phyloP scores from a whole-genome alignment of 2,888 invertebrate genomes.

The Drosophila pseudotalamancana region DNA sequence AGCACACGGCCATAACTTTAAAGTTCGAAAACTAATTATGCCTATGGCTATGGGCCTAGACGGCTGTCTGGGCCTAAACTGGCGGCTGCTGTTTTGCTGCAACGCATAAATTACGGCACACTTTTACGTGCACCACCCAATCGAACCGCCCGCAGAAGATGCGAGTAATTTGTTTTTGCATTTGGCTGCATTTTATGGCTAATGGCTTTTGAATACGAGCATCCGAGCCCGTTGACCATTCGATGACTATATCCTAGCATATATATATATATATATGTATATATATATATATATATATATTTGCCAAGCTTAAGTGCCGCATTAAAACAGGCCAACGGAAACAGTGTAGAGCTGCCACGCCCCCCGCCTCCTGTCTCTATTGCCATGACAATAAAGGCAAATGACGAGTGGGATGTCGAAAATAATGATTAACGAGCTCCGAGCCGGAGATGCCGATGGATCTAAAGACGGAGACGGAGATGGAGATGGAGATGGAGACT shows the following conservation, averaged over 20 bases:
- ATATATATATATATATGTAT: background rate
- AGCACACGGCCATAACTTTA: conserved; percentile 75
- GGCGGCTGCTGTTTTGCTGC: conserved; percentile 51
- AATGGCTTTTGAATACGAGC: conserved; percentile 74
- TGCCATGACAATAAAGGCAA: conserved; percentile 79
- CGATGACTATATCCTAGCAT: background rate
- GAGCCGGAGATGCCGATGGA: conserved; percentile 34
- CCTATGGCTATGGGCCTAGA: conserved; percentile 71
- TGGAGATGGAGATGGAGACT: conserved; percentile 11
- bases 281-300: conserved; percentile 32
- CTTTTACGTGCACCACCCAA: conserved; percentile 31
- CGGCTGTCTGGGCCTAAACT: conserved; percentile 28
- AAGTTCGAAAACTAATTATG: conserved; percentile 83
- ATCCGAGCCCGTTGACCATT: conserved; percentile 38
- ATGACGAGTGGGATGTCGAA: conserved; percentile 79
- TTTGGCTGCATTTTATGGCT: conserved; percentile 76
- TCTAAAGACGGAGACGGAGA: conserved; percentile 21
- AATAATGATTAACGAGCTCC: conserved; percentile 77
- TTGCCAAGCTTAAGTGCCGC: conserved; percentile 75
- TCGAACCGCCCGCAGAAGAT: conserved; percentile 1
- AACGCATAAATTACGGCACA: conserved; percentile 70
- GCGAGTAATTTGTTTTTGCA: conserved; percentile 68
- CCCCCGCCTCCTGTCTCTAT: conserved; percentile 43
- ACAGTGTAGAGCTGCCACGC: conserved; percentile 21
- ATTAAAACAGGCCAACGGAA: conserved; percentile 62